Evolutionary conservation across 2,888 invertebrate genomes (phyloP).

Genomic region (Mycalesis mineus): DNA sequence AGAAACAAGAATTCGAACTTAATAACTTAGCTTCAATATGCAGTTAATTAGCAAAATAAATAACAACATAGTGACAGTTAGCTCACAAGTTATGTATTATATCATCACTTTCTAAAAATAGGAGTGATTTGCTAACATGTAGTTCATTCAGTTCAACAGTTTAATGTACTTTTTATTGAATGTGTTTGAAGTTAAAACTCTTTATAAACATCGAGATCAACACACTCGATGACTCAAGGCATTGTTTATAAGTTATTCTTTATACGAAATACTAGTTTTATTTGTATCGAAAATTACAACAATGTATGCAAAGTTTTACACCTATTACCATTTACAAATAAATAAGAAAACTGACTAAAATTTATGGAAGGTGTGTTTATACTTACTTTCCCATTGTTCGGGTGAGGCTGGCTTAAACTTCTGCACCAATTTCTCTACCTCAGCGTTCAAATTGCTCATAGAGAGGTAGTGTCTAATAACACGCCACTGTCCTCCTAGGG

Average conservation of each 20-base stretch:
- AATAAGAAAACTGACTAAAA: background rate
- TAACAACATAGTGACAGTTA: background rate
- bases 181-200: background rate
- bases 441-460: constrained; percentile 52
- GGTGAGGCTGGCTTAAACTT: constrained; percentile 56
- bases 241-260: background rate
- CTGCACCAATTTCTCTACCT: constrained; percentile 62
- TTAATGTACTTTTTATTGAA: background rate
- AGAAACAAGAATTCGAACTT: background rate
- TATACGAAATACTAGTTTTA: too few species aligned
- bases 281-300: too few species aligned
- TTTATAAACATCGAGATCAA: background rate
- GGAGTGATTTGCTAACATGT: background rate
- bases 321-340: background rate
- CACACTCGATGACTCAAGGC: background rate
- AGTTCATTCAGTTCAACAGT: constrained; percentile 5
- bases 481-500: constrained; percentile 66
- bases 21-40: background rate
- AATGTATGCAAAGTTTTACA: too few species aligned
- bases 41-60: background rate
- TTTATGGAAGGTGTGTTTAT: background rate
- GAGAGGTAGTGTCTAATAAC: constrained; percentile 65
- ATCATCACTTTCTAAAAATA: constrained; percentile 7
- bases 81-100: background rate
- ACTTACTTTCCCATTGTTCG: constrained; percentile 70